Evolutionary conservation across 2,113 vertebrate species (phyloP).

Genomic region (Mesembrinibis cayennensis): DNA sequence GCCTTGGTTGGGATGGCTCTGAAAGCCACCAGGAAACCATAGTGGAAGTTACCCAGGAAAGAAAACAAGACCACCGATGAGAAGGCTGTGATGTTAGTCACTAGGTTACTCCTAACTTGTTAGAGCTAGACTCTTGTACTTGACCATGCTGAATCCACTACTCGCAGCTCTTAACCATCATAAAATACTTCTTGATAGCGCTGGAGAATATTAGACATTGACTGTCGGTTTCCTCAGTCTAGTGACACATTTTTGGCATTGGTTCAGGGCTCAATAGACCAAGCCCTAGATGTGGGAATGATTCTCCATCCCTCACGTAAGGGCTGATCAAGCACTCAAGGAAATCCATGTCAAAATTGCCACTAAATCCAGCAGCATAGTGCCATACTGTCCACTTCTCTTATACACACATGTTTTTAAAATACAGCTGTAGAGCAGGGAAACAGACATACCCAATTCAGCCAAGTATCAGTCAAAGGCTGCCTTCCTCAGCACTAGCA

Average conservation of each 20-base stretch:
- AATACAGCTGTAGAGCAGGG: neutral
- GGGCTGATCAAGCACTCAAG: neutral
- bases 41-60: neutral
- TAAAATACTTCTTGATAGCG: neutral
- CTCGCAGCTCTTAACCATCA: neutral
- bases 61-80: neutral
- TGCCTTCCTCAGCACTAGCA: neutral
- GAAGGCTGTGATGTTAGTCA: neutral
- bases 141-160: neutral
- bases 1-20: neutral
- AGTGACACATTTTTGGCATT: neutral
- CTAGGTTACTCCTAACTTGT: neutral
- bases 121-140: neutral
- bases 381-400: neutral
- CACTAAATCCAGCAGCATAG: neutral
- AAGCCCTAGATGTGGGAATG: neutral
- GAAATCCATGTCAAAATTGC: neutral
- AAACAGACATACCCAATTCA: neutral
- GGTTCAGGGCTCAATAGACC: neutral
- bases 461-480: neutral
- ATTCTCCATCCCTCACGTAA: neutral
- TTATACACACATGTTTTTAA: accelerated
- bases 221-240: neutral
- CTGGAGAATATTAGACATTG: neutral
- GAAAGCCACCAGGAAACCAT: neutral